Base-by-base conservation (phyloP, 2,888 invertebrate species). In the Ligdia adustata region DNA sequence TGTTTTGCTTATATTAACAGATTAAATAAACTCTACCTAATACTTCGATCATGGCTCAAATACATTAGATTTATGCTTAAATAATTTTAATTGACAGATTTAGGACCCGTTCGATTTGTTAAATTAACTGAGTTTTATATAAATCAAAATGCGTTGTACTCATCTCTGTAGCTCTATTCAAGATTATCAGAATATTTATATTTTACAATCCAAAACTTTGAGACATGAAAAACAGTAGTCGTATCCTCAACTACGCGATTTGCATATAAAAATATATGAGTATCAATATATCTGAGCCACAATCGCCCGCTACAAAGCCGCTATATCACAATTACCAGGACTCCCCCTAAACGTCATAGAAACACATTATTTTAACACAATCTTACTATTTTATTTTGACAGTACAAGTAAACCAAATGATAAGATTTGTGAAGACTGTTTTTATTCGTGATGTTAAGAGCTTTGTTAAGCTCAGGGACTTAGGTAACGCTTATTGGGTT, bases 261-360 rank as follows among this genome's bases (percentile, higher is more conserved):
- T n/a, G n/a, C n/a, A n/a, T n/a, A n/a, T n/a, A n/a, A n/a, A n/a
- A n/a, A n/a, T n/a, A n/a, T n/a, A n/a, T n/a, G n/a, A n/a, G n/a
- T n/a, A n/a, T 38, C 20, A 48, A 51, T 40, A 52, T 45, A 42
- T 60, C 57, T 62, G 62, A 64, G 56, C 62, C 64, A 59, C 53
- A 49, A 37, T 45, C 59, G 57, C 47, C 48, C 55, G 53, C 48
- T 49, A 65, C 47, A 22, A 55, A 58, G 55, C 57, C 51, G 40
- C 58, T 57, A 63, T 65, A 69, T 68, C 68, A 68, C 73, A 72
- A 62, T 64, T 58, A 58, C 62, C 64, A 63, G 57, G 58, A 59
- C 62, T 52, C 63, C 54, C n/a, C 58, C 55, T 60, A 66, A 76
- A 79, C 79, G 79, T 72, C 79, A 79, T 79, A 79, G 79, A 79